Evolutionary conservation across 2,888 invertebrate species (phyloP).

Genomic region (Amphipyra tragopoginis): DNA sequence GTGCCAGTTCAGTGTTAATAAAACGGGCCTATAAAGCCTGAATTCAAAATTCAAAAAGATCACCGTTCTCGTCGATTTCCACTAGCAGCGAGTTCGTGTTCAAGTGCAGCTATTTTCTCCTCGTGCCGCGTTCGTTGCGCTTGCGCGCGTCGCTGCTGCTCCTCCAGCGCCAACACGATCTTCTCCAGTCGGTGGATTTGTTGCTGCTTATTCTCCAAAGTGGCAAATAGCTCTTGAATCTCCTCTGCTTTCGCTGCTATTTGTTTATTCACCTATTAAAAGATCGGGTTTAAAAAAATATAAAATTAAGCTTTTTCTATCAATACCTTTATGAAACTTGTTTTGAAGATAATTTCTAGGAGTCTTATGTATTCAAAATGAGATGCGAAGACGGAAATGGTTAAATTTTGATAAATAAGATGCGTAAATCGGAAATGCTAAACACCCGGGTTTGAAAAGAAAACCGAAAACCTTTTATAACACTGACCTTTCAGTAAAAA

Average conservation of each 20-base stretch:
- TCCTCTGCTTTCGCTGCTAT: constrained; percentile 87
- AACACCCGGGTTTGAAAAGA: no score
- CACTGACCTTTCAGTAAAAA: no score
- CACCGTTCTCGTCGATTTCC: constrained; percentile 81
- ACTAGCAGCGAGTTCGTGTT: constrained; percentile 84
- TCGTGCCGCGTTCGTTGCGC: constrained; percentile 90
- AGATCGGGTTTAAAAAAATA: constrained; percentile 4
- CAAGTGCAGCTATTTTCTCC: constrained; percentile 89
- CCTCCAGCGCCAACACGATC: constrained; percentile 88
- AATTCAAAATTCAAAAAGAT: constrained; percentile 54
- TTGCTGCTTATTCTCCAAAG: constrained; percentile 88
- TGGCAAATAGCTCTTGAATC: constrained; percentile 86
- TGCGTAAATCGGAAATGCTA: no score
- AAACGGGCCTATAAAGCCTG: no score
- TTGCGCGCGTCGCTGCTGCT: constrained; percentile 89
- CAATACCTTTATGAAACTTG: no score
- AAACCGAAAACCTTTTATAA: no score
- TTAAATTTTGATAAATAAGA: constrained; percentile 1
- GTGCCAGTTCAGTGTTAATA: no score
- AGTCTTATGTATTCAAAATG: no score
- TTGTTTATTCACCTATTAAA: constrained; percentile 84
- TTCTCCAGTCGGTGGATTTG: constrained; percentile 89
- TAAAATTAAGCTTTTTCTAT: neutral
- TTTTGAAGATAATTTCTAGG: no score
- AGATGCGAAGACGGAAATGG: neutral